phyloP scores from a whole-genome alignment of 2,888 invertebrate species.

The Dryadula phaetusa region DNA sequence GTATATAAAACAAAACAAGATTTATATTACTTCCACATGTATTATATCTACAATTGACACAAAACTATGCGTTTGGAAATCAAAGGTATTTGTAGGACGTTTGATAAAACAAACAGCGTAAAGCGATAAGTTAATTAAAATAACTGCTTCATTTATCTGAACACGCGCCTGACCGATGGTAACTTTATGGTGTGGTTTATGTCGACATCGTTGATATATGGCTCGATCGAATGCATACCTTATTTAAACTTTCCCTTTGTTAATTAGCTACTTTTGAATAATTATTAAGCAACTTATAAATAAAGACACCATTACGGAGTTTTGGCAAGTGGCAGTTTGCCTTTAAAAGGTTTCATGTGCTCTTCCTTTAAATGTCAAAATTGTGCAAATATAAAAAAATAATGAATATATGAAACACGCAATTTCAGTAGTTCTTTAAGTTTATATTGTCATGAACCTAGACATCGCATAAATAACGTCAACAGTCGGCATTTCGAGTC shows the following conservation, averaged over 20 bases:
- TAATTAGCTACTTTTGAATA: conserved; percentile 45
- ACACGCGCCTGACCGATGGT: conserved; percentile 46
- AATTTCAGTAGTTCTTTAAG: not conserved
- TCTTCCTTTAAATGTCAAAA: not conserved
- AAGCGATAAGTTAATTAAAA: conserved; percentile 63
- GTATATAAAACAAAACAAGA: not conserved
- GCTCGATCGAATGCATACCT: conserved; percentile 42
- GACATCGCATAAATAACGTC: conserved; percentile 71
- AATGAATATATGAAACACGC: not conserved
- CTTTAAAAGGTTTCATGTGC: not conserved
- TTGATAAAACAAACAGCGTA: conserved; percentile 11
- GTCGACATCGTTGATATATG: conserved; percentile 44
- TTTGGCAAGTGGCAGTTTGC: not conserved
- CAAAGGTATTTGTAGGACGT: conserved; percentile 1
- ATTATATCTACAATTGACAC: not conserved
- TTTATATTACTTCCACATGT: not conserved
- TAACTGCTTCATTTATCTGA: conserved; percentile 63
- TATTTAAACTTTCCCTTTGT: conserved; percentile 49
- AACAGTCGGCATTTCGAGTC: conserved; percentile 63
- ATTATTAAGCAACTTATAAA: not conserved
- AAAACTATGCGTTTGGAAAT: not conserved
- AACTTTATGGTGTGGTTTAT: conserved; percentile 56
- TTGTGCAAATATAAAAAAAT: not conserved
- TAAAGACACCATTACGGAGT: not conserved
- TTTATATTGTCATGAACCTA: conserved; percentile 57